Conservation (phyloP, 2,113 vertebrate species). For the Himantopus leucocephalus region DNA sequence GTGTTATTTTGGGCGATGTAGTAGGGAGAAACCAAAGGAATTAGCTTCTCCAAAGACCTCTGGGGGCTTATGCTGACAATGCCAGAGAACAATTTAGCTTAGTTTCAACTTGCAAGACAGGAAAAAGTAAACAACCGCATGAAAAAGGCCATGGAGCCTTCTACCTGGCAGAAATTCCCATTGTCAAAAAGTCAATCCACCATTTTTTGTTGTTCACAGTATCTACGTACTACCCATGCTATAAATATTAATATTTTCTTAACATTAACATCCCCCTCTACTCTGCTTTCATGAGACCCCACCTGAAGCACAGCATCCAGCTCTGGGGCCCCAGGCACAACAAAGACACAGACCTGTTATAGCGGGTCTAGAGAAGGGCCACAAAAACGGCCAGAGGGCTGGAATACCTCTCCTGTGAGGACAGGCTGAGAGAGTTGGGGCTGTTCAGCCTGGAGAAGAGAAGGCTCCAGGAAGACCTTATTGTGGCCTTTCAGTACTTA, state of each 20-base stretch:
- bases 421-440: neutral
- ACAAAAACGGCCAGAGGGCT: neutral
- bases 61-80: neutral
- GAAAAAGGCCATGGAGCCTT: neutral
- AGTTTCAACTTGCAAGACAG: neutral
- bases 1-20: neutral
- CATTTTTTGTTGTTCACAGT: neutral
- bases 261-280: neutral
- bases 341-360: too few relatives aligned
- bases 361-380: neutral
- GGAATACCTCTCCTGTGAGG: accelerated
- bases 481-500: neutral
- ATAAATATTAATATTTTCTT: neutral
- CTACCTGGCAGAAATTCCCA: neutral
- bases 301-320: neutral
- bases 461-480: neutral
- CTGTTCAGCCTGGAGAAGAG: neutral
- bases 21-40: neutral
- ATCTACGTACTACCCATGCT: neutral
- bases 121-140: neutral
- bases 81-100: neutral
- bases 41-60: neutral
- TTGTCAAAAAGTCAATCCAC: neutral
- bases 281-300: accelerated
- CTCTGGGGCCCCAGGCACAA: neutral